These are phyloP conservation scores for Atta texana DNA, from an alignment of 1,140 invertebrate genomes.

Conservation along the genomic window DNA sequence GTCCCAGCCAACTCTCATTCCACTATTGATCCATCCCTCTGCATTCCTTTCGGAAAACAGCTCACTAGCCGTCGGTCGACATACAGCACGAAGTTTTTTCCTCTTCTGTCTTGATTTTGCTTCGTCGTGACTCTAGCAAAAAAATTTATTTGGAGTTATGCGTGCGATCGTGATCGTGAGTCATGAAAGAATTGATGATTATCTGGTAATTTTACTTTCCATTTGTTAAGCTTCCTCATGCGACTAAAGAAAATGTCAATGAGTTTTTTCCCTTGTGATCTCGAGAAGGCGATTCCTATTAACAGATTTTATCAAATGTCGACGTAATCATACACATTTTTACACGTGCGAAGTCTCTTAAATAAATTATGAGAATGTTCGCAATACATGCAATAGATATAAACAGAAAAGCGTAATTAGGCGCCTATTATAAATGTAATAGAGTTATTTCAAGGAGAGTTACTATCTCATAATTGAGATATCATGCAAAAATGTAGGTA, in stretches of 20 bases:
- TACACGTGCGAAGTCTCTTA: neutral
- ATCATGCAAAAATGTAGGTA: neutral
- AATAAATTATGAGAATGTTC: slow-evolving; percentile 3
- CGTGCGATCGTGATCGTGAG: neutral
- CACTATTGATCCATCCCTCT: slow-evolving; percentile 77
- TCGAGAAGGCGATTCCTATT: neutral
- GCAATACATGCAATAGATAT: too few relatives aligned
- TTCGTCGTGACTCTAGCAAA: neutral
- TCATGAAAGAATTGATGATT: neutral
- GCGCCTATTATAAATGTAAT: slow-evolving; percentile 21
- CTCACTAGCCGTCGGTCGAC: slow-evolving; percentile 6
- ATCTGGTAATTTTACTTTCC: neutral
- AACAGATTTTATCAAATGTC: neutral
- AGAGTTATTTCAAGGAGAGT: neutral
- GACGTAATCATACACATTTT: neutral
- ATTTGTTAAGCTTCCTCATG: neutral
- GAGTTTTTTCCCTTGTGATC: neutral
- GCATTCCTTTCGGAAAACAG: slow-evolving; percentile 48
- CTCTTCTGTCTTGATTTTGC: neutral
- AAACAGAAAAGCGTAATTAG: slow-evolving; percentile 10
- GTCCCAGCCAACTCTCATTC: slow-evolving; percentile 71
- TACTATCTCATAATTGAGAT: neutral
- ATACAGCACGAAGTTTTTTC: neutral
- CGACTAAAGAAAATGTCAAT: neutral
- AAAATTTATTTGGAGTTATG: slow-evolving; percentile 12